Evolutionary conservation across 1,140 invertebrate species (phyloP), one percentile per base, ranked within the genome.

Genomic region (Prorops nasuta): DNA sequence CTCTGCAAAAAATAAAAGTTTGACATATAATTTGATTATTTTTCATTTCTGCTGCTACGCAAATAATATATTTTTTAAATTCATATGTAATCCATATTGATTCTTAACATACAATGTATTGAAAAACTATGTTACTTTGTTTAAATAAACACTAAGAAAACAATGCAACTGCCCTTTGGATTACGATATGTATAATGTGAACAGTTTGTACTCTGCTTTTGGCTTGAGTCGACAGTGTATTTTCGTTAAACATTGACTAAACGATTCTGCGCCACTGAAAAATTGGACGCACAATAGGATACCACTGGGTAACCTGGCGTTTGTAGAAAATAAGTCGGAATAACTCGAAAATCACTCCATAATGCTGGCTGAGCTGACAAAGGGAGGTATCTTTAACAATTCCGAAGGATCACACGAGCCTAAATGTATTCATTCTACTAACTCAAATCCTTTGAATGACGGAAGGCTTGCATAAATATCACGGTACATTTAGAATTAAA

Each of bases 341-440:
- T 72, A 72, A 71, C 64, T 71, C 56, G 70, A 67, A 67, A 69
- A 72, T 69, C 68, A 69, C 63, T 71, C 60, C 61, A 68, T 69
- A 69, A 72, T 69, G 47, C 57, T 57, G 52, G 57, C 40, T 54
- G 58, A 40, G 20, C 34, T 49, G 43, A 64, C 65, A 69, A 65
- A 62, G 42, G 54, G 34, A 31, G 43, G 36, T 35, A 60, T 54
- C 48, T 67, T 69, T 60, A 51, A 59, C 50, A 59, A 58, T 40
- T 55, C n/a, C 32, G 40, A 56, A 51, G 31, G 21, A 47, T 56
- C 21, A 60, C 50, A 46, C 49, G 53, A 41, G 55, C 60, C 49
- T 49, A 56, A 58, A 63, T 56, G 58, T 62, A 67, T 66, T 63
- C 43, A 54, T 56, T 51, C 51, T 20, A 43, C 16, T 32, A 21